Evolutionary conservation across 37 sponge, comb jelly and placozoan genomes (phyloP), one percentile per base, ranked within the genome.

Genomic region (Amphimedon queenslandica): DNA sequence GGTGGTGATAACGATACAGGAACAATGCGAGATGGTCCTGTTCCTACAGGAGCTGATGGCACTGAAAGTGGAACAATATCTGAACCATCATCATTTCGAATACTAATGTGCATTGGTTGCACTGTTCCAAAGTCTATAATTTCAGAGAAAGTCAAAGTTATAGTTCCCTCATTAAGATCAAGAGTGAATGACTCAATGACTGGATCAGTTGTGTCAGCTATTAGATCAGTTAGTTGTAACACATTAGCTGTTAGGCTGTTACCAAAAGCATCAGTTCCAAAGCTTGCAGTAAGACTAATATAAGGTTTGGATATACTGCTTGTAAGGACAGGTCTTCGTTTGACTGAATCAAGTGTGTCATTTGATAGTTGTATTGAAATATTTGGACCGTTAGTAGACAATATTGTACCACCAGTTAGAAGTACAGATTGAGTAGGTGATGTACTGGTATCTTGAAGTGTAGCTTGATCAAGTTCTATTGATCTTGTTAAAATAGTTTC

Each of bases 71-170:
- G 41, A 10, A 53, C 1, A 40, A 11, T 27, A 58, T 18, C 66
- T 39, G 38, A 30, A 37, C 55, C 31, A 51, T 53, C 72, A 41
- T 27, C 37, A 27, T 63, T 64, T 67, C 73, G 78, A 3, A 90
- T 20, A 24, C 38, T 33, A 64, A 90, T 66, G 2, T 41, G 37
- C 18, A 27, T 2, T 2, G 76, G 42, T 4, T 37, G 37, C n/a
- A 90, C 27, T 34, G 78, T 35, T 27, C 28, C 23, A 10, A 60
- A 4, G 16, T 84, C 42, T 21, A 87, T 69, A 20, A 83, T 74
- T 80, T 92, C 92, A 72, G 70, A 77, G 66, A 92, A 92, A 0
- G 92, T 80, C 33, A 93, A 51, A 32, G 55, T 65, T 4, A 93
- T 23, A 23, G 40, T 55, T 27, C 63, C 74, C 16, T n/a, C 37